phyloP scores from a whole-genome alignment of 2,113 vertebrate genomes.

The Carollia perspicillata region DNA sequence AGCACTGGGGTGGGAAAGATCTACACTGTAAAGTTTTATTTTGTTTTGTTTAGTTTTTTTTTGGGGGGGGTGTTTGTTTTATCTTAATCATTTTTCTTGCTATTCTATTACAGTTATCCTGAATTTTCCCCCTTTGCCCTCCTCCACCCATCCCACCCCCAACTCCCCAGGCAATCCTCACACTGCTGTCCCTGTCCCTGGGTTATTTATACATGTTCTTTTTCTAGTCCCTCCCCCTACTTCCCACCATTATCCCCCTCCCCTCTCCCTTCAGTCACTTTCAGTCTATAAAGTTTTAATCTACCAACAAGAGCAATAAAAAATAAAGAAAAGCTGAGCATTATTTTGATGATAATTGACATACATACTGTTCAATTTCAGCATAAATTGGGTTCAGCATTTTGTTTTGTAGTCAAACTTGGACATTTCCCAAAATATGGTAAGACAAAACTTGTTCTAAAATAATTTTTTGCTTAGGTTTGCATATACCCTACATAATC shows the following conservation, averaged over 20 bases:
- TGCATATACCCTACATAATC: constrained; percentile 60
- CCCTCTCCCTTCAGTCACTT: no score
- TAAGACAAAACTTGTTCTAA: constrained; percentile 64
- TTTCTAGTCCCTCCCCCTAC: no score
- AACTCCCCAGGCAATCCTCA: no score
- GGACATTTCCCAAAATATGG: constrained; percentile 66
- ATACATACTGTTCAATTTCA: constrained; percentile 62
- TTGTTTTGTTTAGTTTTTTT: no score
- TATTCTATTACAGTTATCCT: no score
- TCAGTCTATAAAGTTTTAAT: neutral
- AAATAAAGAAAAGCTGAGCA: constrained; percentile 38
- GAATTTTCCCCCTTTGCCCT: no score
- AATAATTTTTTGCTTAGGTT: constrained; percentile 66
- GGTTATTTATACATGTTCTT: no score
- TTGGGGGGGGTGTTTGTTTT: no score
- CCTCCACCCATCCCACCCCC: no score
- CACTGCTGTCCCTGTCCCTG: no score
- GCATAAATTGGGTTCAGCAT: constrained; percentile 58
- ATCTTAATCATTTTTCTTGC: no score
- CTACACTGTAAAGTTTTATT: neutral
- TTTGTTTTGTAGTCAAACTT: constrained; percentile 62
- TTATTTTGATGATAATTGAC: constrained; percentile 67
- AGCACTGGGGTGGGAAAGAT: neutral
- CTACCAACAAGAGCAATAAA: constrained; percentile 17
- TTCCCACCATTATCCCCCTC: no score